Conservation (phyloP, 2,113 vertebrate genomes). For the Oxygymnocypris stewartii region DNA sequence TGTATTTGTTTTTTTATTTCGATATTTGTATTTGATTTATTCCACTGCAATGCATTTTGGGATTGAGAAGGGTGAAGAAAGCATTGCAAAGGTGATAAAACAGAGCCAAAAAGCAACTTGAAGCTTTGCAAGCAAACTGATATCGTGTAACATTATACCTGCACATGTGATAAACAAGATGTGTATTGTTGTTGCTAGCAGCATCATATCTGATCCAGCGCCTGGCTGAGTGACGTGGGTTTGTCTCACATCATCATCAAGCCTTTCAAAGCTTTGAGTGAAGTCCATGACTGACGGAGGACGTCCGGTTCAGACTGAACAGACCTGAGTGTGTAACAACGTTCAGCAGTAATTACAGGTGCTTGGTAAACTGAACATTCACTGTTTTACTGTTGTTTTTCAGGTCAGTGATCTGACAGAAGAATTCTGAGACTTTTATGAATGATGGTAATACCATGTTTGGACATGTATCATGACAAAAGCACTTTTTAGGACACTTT, state of each 20-base stretch:
- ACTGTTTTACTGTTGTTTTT: neutral
- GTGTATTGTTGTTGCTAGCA: neutral
- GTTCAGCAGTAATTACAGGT: neutral
- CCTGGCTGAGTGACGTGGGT: neutral
- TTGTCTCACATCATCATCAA: neutral
- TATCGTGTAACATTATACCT: too few species aligned
- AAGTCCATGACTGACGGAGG: neutral
- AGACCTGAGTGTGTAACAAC: neutral
- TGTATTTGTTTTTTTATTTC: too few species aligned
- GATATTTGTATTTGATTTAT: too few species aligned
- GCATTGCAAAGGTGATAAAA: neutral
- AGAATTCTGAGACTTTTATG: neutral
- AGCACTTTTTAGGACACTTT: neutral
- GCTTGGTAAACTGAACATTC: neutral
- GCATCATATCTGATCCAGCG: neutral
- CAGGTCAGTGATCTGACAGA: neutral
- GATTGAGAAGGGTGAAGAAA: neutral
- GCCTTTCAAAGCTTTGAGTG: neutral
- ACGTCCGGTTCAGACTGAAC: neutral
- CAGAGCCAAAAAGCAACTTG: neutral
- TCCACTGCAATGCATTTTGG: neutral
- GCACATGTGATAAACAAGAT: neutral
- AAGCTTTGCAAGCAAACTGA: neutral
- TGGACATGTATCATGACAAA: neutral
- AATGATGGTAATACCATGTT: neutral